These are phyloP conservation scores for Drosophila chauvacae DNA, from an alignment of 1,140 invertebrate genomes.

Conservation along the genomic window DNA sequence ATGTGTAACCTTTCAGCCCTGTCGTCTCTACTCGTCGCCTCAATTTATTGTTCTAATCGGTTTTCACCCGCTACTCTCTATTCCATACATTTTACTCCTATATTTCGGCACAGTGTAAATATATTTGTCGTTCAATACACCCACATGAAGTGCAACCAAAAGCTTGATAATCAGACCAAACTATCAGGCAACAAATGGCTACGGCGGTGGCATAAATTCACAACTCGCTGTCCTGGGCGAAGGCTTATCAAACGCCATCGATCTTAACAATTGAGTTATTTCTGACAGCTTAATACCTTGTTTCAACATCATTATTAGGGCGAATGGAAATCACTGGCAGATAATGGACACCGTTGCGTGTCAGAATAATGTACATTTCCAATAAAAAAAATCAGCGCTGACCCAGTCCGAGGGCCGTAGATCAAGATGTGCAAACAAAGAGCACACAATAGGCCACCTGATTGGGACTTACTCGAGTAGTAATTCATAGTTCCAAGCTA, in stretches of 20 bases:
- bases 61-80: too few relatives aligned
- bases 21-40: too few relatives aligned
- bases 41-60: too few relatives aligned
- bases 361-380: constrained; percentile 53
- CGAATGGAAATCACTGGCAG: constrained; percentile 68
- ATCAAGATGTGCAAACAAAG: constrained; percentile 25
- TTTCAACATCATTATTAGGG: constrained; percentile 47
- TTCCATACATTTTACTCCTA: neutral
- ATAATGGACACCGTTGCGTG: constrained; percentile 71
- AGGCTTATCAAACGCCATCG: constrained; percentile 59
- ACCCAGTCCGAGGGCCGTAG: constrained; percentile 3
- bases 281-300: constrained; percentile 72
- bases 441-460: constrained; percentile 35
- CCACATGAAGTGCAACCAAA: constrained; percentile 34
- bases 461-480: constrained; percentile 62
- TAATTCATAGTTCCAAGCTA: constrained; percentile 74
- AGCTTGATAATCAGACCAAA: constrained; percentile 32
- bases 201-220: constrained; percentile 44
- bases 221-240: constrained; percentile 5
- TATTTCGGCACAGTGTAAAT: neutral
- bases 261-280: constrained; percentile 76
- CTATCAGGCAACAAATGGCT: constrained; percentile 13
- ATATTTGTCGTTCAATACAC: constrained; percentile 14
- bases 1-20: too few relatives aligned
- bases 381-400: constrained; percentile 52